A percentile compares a stretch with the other conserved stretches of the same genome.
Evolutionary conservation across 2,888 invertebrate genomes (phyloP).

Genomic region (Ophraella communa): DNA sequence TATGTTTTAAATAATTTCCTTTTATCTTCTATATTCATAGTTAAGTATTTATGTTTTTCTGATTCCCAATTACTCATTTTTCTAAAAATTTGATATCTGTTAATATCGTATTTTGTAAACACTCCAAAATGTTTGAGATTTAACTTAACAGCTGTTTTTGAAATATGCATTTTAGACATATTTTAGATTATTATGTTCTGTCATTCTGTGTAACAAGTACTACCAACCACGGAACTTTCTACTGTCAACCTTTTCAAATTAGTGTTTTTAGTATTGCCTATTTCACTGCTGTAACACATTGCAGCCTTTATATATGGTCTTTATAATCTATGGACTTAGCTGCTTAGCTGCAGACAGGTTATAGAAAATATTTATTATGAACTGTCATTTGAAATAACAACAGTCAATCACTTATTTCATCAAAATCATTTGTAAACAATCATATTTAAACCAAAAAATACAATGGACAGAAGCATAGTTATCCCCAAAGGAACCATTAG

Average conservation of each 20-base stretch:
- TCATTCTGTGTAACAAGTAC: neutral
- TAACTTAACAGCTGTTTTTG: constrained; percentile 9
- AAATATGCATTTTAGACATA: constrained; percentile 14
- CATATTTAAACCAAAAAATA: constrained; percentile 2
- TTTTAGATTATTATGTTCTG: neutral
- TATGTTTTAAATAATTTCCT: constrained; percentile 62
- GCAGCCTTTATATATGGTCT: neutral
- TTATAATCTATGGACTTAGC: neutral
- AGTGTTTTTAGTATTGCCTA: too few species aligned
- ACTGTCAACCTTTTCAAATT: too few species aligned
- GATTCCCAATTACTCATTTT: constrained; percentile 63
- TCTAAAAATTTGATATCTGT: neutral
- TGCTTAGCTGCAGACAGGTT: neutral
- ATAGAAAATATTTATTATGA: neutral
- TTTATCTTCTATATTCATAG: constrained; percentile 64
- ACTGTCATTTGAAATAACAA: neutral
- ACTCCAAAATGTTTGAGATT: neutral
- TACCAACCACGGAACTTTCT: neutral
- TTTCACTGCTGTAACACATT: too few species aligned
- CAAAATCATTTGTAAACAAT: constrained; percentile 6
- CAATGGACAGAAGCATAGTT: constrained; percentile 41
- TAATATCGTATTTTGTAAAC: neutral
- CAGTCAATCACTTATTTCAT: neutral
- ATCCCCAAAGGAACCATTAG: constrained; percentile 52
- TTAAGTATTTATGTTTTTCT: constrained; percentile 64